Evolutionary conservation across 2,113 vertebrate genomes (phyloP).

Genomic region (Agapornis roseicollis): DNA sequence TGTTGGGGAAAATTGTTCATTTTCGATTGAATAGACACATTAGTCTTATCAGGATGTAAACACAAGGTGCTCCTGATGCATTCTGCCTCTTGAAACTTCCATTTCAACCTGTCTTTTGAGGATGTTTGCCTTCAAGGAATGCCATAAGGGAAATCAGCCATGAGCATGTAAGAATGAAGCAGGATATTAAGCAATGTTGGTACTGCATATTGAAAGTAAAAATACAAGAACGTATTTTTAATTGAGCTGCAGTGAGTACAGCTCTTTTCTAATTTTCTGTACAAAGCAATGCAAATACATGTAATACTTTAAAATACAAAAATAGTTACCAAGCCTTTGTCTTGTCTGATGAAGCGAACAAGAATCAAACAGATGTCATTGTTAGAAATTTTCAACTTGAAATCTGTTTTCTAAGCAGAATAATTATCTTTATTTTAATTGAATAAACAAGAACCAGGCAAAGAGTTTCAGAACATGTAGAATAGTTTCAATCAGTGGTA

Average conservation of each 20-base stretch:
- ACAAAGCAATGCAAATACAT: neutral
- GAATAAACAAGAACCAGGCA: neutral
- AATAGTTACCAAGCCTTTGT: neutral
- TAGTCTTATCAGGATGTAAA: neutral
- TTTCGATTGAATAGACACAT: neutral
- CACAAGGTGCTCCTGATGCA: neutral
- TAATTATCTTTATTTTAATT: constrained; percentile 47
- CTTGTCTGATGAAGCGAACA: neutral
- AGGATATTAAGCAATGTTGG: neutral
- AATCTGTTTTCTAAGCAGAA: constrained; percentile 43
- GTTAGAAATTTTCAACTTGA: neutral
- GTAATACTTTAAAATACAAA: neutral
- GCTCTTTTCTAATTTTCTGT: constrained; percentile 1
- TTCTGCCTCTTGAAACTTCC: neutral
- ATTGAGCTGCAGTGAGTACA: neutral
- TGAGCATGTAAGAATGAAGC: neutral
- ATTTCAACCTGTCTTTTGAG: neutral
- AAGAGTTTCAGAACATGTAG: neutral
- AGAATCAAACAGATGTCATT: neutral
- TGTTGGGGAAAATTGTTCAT: neutral
- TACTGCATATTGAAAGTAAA: neutral
- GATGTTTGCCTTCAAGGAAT: neutral
- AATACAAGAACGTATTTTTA: neutral
- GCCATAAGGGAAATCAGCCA: neutral
- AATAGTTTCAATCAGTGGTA: neutral